These are phyloP conservation scores for Meriones unguiculatus DNA, from an alignment of 2,113 vertebrate species.

Conservation along the genomic window DNA sequence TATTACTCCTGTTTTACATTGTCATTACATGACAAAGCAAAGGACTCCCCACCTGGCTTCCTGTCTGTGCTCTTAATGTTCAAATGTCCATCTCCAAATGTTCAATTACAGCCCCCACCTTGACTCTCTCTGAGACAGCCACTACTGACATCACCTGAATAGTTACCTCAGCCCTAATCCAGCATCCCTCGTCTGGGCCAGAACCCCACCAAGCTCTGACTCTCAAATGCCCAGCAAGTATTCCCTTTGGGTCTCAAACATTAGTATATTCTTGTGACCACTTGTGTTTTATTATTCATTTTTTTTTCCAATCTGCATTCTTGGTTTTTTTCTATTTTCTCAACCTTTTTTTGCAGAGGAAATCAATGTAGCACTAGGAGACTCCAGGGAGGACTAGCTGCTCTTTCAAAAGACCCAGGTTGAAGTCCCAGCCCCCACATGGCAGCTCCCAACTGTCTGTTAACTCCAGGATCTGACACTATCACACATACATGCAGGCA, in stretches of 20 bases:
- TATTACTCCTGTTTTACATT: too few species aligned
- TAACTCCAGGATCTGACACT: too few species aligned
- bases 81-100: background rate
- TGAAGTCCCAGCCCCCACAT: too few species aligned
- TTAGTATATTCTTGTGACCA: background rate
- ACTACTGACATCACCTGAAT: background rate
- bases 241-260: background rate
- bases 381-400: too few species aligned
- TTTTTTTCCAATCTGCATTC: constrained; percentile 50
- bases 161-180: background rate
- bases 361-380: background rate
- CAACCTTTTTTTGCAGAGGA: background rate
- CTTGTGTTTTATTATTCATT: constrained; percentile 26
- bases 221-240: background rate
- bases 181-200: background rate
- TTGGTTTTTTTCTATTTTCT: constrained; percentile 49
- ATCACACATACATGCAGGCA: too few species aligned
- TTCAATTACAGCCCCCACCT: background rate
- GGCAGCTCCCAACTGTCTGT: too few species aligned
- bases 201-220: background rate
- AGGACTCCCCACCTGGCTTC: background rate
- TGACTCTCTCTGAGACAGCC: background rate
- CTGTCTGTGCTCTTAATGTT: background rate
- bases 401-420: too few species aligned
- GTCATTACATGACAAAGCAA: background rate